Evolutionary conservation across 2,797 vertebrate species (phyloP).

Genomic region (Acrossocheilus fasciatus): DNA sequence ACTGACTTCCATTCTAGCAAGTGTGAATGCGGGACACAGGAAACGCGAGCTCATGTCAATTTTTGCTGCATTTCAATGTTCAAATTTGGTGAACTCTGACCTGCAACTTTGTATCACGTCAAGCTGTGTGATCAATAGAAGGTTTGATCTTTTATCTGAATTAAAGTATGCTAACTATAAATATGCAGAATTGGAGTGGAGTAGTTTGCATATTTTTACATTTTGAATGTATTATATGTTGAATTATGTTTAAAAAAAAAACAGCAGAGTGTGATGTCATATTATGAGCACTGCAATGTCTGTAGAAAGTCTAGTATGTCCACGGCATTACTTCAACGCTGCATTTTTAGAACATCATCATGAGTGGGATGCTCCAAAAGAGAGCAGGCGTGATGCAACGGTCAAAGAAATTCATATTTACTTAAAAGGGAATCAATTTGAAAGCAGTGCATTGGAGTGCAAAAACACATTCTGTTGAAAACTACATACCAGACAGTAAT

Average conservation of each 20-base stretch:
- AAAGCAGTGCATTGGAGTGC: neutral
- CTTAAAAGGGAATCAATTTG: neutral
- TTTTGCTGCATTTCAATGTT: too few relatives aligned
- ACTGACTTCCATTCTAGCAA: neutral
- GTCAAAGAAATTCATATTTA: neutral
- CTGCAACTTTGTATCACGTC: neutral
- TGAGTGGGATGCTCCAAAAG: too few relatives aligned
- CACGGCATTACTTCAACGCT: neutral
- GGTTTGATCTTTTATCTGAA: neutral
- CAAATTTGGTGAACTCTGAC: neutral
- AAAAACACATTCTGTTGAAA: constrained; percentile 4
- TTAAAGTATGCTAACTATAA: neutral
- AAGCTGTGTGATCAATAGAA: neutral
- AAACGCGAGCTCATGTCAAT: too few relatives aligned
- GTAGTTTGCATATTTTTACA: neutral
- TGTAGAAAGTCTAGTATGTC: too few relatives aligned
- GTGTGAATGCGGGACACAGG: neutral
- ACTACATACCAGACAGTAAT: neutral
- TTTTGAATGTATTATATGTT: neutral
- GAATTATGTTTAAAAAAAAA: neutral
- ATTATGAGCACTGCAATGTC: too few relatives aligned
- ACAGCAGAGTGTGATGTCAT: too few relatives aligned
- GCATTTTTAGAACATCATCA: neutral
- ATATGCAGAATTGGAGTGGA: neutral
- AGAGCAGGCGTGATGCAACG: neutral